These are phyloP conservation scores for Thumatha senex DNA, from an alignment of 2,888 invertebrate species.

Conservation along the genomic window DNA sequence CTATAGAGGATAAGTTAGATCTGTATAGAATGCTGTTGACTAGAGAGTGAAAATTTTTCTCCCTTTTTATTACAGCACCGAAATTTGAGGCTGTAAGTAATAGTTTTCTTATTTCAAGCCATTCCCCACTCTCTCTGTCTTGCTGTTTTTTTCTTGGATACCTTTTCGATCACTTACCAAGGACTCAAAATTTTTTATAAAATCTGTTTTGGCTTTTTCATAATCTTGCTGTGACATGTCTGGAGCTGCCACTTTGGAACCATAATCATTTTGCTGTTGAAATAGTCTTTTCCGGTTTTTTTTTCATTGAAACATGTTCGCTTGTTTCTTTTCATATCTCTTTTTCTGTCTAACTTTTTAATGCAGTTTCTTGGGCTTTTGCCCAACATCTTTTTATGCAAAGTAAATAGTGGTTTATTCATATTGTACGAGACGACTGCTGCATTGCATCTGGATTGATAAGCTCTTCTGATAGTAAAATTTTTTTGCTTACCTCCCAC, in stretches of 20 bases:
- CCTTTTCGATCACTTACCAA: neutral
- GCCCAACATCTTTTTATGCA: neutral
- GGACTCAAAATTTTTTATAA: neutral
- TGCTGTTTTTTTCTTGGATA: neutral
- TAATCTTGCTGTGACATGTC: neutral
- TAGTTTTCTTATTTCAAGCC: neutral
- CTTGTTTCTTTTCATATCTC: neutral
- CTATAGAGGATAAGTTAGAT: neutral
- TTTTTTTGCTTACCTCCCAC: no score
- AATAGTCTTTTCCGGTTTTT: neutral
- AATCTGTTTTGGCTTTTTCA: neutral
- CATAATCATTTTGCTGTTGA: neutral
- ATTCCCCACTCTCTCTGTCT: neutral
- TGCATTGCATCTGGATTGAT: no score
- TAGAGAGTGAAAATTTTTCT: neutral
- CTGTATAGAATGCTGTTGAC: neutral
- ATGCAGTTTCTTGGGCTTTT: neutral
- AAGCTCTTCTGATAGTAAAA: no score
- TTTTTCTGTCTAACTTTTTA: neutral
- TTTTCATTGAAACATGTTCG: neutral
- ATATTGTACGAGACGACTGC: no score
- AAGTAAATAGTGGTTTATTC: no score
- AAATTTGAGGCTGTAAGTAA: neutral
- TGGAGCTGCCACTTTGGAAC: neutral
- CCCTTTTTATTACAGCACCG: neutral